Conservation (phyloP, 2,113 vertebrate genomes). For the Cyanoderma ruficeps region DNA sequence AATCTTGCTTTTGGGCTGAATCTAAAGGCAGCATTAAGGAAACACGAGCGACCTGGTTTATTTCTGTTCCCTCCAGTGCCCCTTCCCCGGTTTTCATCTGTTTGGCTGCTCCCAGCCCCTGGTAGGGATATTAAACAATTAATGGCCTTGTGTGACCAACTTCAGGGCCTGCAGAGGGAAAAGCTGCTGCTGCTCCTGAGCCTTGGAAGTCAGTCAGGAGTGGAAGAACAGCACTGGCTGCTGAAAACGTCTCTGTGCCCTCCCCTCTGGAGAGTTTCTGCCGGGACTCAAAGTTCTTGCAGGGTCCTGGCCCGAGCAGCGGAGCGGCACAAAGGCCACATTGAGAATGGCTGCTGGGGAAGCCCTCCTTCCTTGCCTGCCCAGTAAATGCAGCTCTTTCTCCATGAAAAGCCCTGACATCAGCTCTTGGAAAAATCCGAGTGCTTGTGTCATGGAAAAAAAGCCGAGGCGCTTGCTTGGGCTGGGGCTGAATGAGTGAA, state of each 20-base stretch:
- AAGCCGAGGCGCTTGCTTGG: constrained; percentile 68
- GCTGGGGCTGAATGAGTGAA: constrained; percentile 63
- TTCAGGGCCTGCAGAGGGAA: constrained; percentile 13
- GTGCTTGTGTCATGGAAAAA: constrained; percentile 77
- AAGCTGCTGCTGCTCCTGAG: constrained; percentile 26
- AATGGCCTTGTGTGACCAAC: constrained; percentile 26
- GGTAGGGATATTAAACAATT: constrained; percentile 5
- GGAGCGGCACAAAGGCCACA: constrained; percentile 76
- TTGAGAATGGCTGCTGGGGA: constrained; percentile 75
- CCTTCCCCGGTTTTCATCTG: background rate
- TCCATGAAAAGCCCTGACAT: constrained; percentile 79
- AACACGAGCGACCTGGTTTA: background rate
- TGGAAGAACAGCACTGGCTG: constrained; percentile 44
- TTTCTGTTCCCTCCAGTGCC: background rate
- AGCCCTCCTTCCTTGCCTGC: constrained; percentile 73
- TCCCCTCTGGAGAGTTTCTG: constrained; percentile 54
- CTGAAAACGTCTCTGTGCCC: constrained; percentile 7
- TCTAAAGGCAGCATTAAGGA: background rate
- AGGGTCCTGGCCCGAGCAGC: constrained; percentile 68
- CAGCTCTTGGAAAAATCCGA: constrained; percentile 80
- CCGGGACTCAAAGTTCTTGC: constrained; percentile 61
- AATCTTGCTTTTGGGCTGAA: background rate
- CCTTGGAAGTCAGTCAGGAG: constrained; percentile 42
- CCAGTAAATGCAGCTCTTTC: constrained; percentile 78
- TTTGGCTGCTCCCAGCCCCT: background rate